Percentiles rank a stretch among this genome's conserved stretches.
These are phyloP conservation scores for Chamaea fasciata DNA, from an alignment of 2,113 vertebrate genomes.

Conservation along the genomic window DNA sequence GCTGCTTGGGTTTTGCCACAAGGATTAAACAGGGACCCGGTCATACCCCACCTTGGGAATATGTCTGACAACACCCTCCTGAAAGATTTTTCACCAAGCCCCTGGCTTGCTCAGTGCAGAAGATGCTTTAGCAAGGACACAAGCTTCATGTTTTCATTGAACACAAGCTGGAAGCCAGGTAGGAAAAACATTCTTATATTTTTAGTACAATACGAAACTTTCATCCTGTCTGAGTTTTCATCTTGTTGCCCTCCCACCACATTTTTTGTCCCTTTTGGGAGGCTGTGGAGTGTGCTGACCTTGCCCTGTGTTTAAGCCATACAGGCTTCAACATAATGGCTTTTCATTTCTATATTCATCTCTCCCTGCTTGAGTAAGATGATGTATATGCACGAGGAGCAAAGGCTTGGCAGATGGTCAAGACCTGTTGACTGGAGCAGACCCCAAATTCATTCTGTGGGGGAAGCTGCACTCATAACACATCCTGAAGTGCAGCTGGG, in stretches of 20 bases:
- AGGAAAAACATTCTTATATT: neutral
- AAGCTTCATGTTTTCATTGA: neutral
- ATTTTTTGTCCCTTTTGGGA: neutral
- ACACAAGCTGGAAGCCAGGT: neutral
- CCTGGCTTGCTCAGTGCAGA: neutral
- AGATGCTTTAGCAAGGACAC: neutral
- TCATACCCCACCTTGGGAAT: rapidly evolving
- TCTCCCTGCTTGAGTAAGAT: neutral
- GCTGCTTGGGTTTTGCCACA: neutral
- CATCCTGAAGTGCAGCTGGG: neutral
- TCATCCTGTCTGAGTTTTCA: neutral
- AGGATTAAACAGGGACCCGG: neutral
- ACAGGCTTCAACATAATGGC: neutral
- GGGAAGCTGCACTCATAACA: neutral
- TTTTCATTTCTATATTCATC: neutral
- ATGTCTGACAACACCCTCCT: neutral
- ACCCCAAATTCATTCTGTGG: neutral
- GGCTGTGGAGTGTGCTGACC: neutral
- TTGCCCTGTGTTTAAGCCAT: neutral
- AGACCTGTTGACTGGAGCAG: neutral
- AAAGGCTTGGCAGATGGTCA: neutral
- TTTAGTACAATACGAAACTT: neutral
- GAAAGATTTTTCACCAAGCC: neutral
- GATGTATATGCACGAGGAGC: rapidly evolving
- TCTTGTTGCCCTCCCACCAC: neutral